Evolutionary conservation across 2,113 vertebrate genomes (phyloP), one percentile per base, ranked within the genome.

Genomic region (Symphodus melops): DNA sequence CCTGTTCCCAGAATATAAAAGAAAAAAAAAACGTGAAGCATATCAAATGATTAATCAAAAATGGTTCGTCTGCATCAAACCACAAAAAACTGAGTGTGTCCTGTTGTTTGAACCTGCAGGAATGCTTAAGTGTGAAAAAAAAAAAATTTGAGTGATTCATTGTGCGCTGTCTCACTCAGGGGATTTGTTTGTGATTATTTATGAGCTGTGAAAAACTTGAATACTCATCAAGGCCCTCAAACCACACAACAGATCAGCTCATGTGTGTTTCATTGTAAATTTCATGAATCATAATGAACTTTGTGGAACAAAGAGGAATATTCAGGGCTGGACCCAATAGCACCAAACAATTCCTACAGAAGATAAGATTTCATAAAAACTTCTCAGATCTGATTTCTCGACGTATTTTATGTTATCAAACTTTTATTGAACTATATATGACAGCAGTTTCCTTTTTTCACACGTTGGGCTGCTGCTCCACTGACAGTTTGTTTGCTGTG

Each of bases 401-500:
- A 19, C 6, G 3, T 8, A 48, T 9, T 48, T 28, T 41, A 13
- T 37, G 20, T n/a, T 1, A 23, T 52, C 8, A 8, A 14, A 16
- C 3, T 53, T 74, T 41, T 41, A 67, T 33, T 71, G 19, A 57
- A 46, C 5, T 42, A 6, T 16, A 7, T 37, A 7, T 37, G 19
- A 68, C 23, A 33, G 19, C 16, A 4, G 17, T 61, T 82, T 76
- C 36, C 10, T 16, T 21, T 42, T 63, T 63, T 60, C 37, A 51
- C 51, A 64, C 5, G 9, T 61, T 52, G 42, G 4, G 41, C 48
- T 17, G 11, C 23, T 61, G 56, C 37, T 44, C 62, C 65, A 51
- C 44, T 71, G n/a, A 25, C 9, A 2, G 9, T 75, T 70, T 80
- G 66, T 87, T 89, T 81, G 77, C 78, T 46, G 42, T 44, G 41